These are phyloP conservation scores for Phaenicophaeus curvirostris DNA, from an alignment of 2,797 vertebrate genomes.

Conservation along the genomic window DNA sequence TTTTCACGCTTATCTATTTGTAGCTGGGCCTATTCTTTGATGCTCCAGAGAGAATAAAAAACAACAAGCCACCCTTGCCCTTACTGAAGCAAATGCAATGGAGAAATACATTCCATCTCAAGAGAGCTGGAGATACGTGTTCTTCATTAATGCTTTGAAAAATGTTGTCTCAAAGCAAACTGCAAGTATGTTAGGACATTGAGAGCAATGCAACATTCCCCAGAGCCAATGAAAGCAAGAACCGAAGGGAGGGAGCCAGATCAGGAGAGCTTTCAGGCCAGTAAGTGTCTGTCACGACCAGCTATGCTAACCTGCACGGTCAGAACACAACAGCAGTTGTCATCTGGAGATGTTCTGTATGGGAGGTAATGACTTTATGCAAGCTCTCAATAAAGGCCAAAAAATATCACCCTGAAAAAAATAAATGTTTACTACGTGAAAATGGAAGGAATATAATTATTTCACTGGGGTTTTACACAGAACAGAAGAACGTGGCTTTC, in stretches of 20 bases:
- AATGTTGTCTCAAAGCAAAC: not conserved
- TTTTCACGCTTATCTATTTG: not conserved
- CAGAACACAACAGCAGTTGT: not conserved
- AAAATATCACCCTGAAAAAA: not conserved
- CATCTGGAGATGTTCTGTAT: not conserved
- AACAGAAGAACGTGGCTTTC: not conserved
- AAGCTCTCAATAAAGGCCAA: no score
- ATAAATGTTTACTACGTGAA: not conserved
- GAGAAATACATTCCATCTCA: not conserved
- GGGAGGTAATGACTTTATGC: not conserved
- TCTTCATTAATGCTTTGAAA: not conserved
- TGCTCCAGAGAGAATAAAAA: not conserved
- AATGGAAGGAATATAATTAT: not conserved
- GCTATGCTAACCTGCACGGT: not conserved
- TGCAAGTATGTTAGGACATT: not conserved
- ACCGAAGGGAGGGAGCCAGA: not conserved
- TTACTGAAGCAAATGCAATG: not conserved
- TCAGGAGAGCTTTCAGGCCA: accelerated
- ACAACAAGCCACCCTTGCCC: not conserved
- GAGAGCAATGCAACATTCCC: not conserved
- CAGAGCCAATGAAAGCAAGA: not conserved
- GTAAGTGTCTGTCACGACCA: not conserved
- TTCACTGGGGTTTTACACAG: not conserved
- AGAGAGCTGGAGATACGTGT: not conserved
- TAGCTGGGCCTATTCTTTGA: not conserved